These are phyloP conservation scores for Rhodeus uyekii DNA, from an alignment of 2,797 vertebrate species.

Conservation along the genomic window DNA sequence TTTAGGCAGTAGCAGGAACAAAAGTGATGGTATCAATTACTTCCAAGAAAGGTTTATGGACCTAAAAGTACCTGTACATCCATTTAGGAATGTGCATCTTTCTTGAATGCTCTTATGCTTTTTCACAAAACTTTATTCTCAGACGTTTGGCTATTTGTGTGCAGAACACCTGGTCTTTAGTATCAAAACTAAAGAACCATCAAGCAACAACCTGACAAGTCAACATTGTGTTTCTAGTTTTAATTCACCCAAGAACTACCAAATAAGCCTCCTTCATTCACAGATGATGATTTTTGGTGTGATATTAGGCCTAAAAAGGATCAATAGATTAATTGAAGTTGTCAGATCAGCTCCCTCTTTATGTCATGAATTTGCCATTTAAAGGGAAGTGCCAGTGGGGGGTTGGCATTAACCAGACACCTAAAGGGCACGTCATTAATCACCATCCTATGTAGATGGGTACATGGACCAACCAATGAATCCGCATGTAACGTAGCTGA, in stretches of 20 bases:
- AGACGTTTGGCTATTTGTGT: neutral
- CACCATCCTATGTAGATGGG: slow-evolving; percentile 37
- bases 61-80: neutral
- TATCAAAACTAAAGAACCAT: neutral
- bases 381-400: slow-evolving; percentile 51
- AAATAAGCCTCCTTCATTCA: neutral
- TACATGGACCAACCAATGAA: slow-evolving; percentile 4
- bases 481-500: slow-evolving; percentile 1
- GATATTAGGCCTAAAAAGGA: slow-evolving; percentile 1
- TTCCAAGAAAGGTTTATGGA: neutral
- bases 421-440: slow-evolving; percentile 54
- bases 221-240: neutral
- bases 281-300: neutral
- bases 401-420: slow-evolving; percentile 48
- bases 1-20: neutral
- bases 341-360: slow-evolving; percentile 42
- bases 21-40: neutral
- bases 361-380: slow-evolving; percentile 50
- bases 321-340: slow-evolving; percentile 46
- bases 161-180: neutral
- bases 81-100: neutral
- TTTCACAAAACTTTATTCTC: neutral
- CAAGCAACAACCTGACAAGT: neutral
- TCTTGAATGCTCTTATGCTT: neutral
- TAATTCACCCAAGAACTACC: neutral